Evolutionary conservation across 2,888 invertebrate genomes (phyloP).

Genomic region (Apamea anceps): DNA sequence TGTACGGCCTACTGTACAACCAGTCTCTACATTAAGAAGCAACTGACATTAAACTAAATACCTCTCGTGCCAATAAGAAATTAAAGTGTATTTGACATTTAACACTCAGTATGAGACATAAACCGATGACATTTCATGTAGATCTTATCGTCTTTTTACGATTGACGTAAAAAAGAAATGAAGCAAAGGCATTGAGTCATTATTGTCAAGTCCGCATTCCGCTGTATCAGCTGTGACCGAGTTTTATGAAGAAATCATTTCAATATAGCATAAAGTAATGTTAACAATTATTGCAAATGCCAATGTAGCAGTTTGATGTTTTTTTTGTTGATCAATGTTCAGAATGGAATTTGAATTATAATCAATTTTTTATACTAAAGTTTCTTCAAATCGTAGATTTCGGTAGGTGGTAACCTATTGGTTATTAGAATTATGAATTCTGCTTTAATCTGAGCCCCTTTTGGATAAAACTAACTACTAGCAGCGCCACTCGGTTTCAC

Average conservation of each 20-base stretch:
- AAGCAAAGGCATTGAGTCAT: constrained; percentile 55
- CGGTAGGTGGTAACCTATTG: neutral
- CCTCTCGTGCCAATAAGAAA: constrained; percentile 26
- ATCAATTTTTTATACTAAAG: neutral
- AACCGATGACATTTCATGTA: constrained; percentile 43
- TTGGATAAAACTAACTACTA: neutral
- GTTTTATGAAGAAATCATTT: constrained; percentile 5
- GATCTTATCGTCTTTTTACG: constrained; percentile 60
- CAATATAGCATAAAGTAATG: neutral
- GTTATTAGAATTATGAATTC: neutral
- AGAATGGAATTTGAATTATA: neutral
- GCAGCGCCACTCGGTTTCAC: too few species aligned
- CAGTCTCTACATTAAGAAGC: neutral
- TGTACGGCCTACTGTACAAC: neutral
- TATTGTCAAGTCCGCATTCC: constrained; percentile 38
- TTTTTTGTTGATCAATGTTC: neutral
- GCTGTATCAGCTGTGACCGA: constrained; percentile 16
- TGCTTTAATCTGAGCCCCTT: neutral
- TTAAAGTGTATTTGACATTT: constrained; percentile 38
- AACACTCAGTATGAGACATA: constrained; percentile 25
- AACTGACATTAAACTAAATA: constrained; percentile 10
- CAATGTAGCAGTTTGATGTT: neutral
- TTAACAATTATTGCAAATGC: neutral
- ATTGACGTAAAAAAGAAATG: constrained; percentile 56
- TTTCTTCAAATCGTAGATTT: neutral